phyloP scores from a whole-genome alignment of 2,113 vertebrate genomes.

The Strix uralensis region DNA sequence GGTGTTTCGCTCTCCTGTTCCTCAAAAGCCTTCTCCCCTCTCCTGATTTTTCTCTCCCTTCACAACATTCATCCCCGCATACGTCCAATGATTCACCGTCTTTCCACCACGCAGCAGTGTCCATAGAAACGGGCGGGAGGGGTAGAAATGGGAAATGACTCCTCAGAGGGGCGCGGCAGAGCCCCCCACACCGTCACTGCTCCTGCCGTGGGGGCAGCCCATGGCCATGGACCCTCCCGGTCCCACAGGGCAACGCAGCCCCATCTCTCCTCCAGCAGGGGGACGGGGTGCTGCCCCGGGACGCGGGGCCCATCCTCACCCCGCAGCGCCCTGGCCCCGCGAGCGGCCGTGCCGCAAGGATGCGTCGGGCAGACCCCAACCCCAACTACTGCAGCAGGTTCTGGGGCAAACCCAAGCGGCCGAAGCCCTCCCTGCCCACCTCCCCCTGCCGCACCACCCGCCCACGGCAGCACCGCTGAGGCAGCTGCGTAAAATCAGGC shows the following conservation, averaged over 20 bases:
- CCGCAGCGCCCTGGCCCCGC: too few relatives aligned
- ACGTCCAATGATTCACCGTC: neutral
- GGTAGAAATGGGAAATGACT: neutral
- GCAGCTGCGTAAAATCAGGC: neutral
- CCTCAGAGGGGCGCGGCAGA: fast-evolving
- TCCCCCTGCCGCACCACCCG: neutral
- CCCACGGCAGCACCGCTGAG: neutral
- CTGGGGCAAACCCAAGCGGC: neutral
- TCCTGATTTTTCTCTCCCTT: neutral
- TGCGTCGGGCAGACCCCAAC: too few relatives aligned
- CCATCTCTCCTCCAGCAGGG: fast-evolving
- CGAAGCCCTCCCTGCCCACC: neutral
- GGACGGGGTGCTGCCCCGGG: neutral
- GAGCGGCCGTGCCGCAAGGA: too few relatives aligned
- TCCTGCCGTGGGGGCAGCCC: fast-evolving
- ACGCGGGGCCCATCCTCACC: fast-evolving
- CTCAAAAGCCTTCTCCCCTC: neutral
- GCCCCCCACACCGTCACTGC: neutral
- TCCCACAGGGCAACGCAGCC: neutral
- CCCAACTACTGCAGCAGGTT: neutral
- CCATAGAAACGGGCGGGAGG: neutral
- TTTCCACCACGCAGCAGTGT: neutral
- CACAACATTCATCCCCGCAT: neutral
- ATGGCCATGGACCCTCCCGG: fast-evolving
- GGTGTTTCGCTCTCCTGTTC: neutral